Percentiles rank a stretch among this genome's conserved stretches.
phyloP scores from a whole-genome alignment of 2,797 vertebrate species.

The Knipowitschia caucasica region DNA sequence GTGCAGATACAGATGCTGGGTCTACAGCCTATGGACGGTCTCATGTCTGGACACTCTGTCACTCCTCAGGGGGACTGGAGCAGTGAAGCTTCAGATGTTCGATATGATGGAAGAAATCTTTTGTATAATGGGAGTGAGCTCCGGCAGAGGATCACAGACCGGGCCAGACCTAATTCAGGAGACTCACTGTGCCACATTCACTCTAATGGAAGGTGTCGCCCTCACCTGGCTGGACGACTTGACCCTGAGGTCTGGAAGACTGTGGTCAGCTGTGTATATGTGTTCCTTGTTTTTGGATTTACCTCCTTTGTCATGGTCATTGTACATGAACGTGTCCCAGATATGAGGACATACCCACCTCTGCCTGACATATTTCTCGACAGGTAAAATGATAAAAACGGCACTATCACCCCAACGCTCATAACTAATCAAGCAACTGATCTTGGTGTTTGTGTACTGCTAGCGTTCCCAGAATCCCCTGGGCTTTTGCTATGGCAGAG shows the following conservation, averaged over 20 bases:
- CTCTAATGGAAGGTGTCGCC: conserved; percentile 87
- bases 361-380: conserved; percentile 98
- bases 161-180: conserved; percentile 54
- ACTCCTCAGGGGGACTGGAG: conserved; percentile 41
- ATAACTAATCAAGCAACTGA: conserved; percentile 45
- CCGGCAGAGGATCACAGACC: conserved; percentile 74
- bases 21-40: conserved; percentile 19
- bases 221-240: conserved; percentile 69
- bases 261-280: conserved; percentile 88
- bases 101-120: conserved; percentile 59
- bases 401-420: too few species aligned
- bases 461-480: conserved; percentile 87
- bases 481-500: conserved; percentile 99
- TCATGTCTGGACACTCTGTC: conserved; percentile 20
- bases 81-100: conserved; percentile 24
- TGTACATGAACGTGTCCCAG: conserved; percentile 94
- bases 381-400: too few species aligned
- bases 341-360: conserved; percentile 98
- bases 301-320: conserved; percentile 99
- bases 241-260: conserved; percentile 99
- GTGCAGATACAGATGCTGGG: conserved; percentile 80
- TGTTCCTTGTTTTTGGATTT: conserved; percentile 96
- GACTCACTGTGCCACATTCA: conserved; percentile 79
- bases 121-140: conserved; percentile 80
- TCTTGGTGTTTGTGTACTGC: conserved; percentile 24